These are phyloP conservation scores for Mimachlamys varia DNA, from an alignment of 2,888 invertebrate species.

Conservation along the genomic window DNA sequence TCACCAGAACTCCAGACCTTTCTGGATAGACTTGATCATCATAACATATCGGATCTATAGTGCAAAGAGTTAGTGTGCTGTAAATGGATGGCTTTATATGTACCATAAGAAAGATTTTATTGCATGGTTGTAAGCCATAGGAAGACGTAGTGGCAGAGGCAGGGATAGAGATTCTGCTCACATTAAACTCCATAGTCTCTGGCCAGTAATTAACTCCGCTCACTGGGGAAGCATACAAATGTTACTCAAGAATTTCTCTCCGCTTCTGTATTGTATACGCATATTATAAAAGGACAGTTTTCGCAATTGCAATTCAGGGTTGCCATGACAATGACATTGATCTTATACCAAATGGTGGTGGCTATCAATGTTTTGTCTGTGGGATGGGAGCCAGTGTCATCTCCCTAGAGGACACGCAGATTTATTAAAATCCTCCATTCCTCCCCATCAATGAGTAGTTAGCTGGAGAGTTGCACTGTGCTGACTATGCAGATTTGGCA, in stretches of 20 bases:
- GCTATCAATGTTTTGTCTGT: conserved; percentile 21
- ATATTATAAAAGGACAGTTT: conserved; percentile 27
- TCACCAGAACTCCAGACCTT: too few relatives aligned
- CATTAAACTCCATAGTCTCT: neutral
- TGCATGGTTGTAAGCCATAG: neutral
- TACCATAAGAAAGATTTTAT: neutral
- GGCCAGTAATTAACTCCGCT: conserved; percentile 18
- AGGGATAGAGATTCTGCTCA: neutral
- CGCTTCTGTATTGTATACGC: neutral
- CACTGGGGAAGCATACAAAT: neutral
- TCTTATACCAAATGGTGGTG: conserved; percentile 13
- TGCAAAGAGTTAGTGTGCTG: neutral
- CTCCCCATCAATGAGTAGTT: neutral
- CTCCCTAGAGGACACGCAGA: neutral
- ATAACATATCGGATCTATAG: neutral
- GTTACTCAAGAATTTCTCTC: conserved; percentile 5
- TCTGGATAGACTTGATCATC: neutral
- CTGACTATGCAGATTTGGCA: conserved; percentile 4
- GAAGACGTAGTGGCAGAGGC: neutral
- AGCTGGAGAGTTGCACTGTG: neutral
- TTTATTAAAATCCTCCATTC: neutral
- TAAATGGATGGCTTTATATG: too few relatives aligned
- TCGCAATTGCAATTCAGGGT: neutral
- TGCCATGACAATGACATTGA: conserved; percentile 3
- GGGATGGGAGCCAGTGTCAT: conserved; percentile 22